Percentiles rank a stretch among this genome's conserved stretches.
phyloP scores from a whole-genome alignment of 1,140 invertebrate genomes.

The Sitodiplosis mosellana region DNA sequence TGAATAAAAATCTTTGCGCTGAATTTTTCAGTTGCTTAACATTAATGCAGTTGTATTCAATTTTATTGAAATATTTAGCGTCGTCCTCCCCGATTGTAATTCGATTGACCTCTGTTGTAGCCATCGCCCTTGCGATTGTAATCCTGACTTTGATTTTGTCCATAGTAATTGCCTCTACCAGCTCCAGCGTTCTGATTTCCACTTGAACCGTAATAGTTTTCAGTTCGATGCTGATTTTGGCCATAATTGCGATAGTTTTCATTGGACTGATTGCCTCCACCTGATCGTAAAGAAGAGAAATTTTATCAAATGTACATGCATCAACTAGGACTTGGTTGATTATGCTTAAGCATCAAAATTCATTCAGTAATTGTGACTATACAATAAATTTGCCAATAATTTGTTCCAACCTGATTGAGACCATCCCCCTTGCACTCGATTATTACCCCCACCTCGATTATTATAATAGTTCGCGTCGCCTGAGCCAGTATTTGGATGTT shows the following conservation, averaged over 20 bases:
- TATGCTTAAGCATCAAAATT: background rate
- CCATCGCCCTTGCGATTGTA: slow-evolving; percentile 5
- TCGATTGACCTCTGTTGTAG: slow-evolving; percentile 14
- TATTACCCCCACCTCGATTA: slow-evolving; percentile 8
- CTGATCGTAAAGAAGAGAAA: slow-evolving; percentile 4
- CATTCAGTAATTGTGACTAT: background rate
- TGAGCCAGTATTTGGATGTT: slow-evolving; percentile 2
- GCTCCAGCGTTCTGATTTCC: slow-evolving; percentile 9
- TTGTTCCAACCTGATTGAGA: slow-evolving; percentile 1
- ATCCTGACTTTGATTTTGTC: slow-evolving; percentile 9
- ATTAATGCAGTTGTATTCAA: too few species aligned
- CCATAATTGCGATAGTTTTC: background rate
- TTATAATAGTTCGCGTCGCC: slow-evolving; percentile 6
- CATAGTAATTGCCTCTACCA: slow-evolving; percentile 10
- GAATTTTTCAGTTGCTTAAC: too few species aligned
- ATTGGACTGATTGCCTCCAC: slow-evolving; percentile 7
- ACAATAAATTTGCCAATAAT: background rate
- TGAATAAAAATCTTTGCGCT: too few species aligned
- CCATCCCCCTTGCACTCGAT: slow-evolving; percentile 9
- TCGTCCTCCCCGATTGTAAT: slow-evolving; percentile 20
- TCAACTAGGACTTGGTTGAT: background rate
- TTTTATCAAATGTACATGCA: background rate
- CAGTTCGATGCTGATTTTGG: background rate
- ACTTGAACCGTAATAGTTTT: slow-evolving; percentile 4
- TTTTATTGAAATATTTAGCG: too few species aligned